Percentiles rank a stretch among this genome's conserved stretches.
Conservation (phyloP, 2,888 invertebrate species). For the Idaea aversata region DNA sequence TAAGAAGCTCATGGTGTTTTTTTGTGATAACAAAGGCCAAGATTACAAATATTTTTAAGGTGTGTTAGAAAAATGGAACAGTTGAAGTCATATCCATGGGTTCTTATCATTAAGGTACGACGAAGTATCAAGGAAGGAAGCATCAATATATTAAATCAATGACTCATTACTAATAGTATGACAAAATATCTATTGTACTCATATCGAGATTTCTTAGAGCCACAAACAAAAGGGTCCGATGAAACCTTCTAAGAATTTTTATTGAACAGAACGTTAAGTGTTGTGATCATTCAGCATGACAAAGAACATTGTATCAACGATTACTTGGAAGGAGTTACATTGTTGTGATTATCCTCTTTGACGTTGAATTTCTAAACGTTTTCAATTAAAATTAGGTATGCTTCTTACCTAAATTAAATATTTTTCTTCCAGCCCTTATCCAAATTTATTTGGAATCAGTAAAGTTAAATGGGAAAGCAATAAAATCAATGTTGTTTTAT, state of each 20-base stretch:
- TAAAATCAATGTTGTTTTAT: too few relatives aligned
- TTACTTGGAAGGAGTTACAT: neutral
- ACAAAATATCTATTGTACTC: constrained; percentile 6
- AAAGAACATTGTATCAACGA: constrained; percentile 22
- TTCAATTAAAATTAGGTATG: neutral
- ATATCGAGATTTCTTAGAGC: constrained; percentile 17
- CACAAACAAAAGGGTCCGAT: constrained; percentile 18
- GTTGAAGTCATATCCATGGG: neutral
- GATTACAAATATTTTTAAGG: too few relatives aligned
- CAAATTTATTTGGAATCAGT: too few relatives aligned
- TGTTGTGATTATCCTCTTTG: neutral
- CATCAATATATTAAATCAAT: constrained; percentile 7
- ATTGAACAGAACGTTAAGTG: constrained; percentile 22
- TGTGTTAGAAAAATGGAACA: too few relatives aligned
- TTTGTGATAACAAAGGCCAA: too few relatives aligned
- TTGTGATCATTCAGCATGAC: constrained; percentile 21
- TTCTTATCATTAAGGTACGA: too few relatives aligned
- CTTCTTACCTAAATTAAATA: too few relatives aligned
- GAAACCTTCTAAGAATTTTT: constrained; percentile 25
- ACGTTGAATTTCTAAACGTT: neutral
- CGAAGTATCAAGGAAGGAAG: constrained; percentile 3
- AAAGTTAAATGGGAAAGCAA: too few relatives aligned
- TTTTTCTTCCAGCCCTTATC: neutral
- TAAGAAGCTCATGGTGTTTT: too few relatives aligned
- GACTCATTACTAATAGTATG: constrained; percentile 9